Conservation (phyloP, 2,113 vertebrate genomes). For the rabbit (Oryctolagus cuniculus) region mOryCun1.1 NC_091449.1:33865501-33866000, state of each 20-base stretch:
- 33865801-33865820: background rate
- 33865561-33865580: background rate
- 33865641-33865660: background rate
- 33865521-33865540: background rate
- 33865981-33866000: background rate
- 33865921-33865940: background rate
- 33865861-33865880: background rate
- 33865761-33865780: background rate
- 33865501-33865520: background rate
- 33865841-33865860: background rate
- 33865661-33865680: background rate
- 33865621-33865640: rapidly evolving
- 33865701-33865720: background rate
- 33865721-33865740: background rate
- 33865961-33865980: background rate
- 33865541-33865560: background rate
- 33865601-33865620: background rate
- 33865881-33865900: too few species aligned
- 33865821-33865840: background rate
- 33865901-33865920: background rate
- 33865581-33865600: rapidly evolving
- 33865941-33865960: background rate
- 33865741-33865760: rapidly evolving
- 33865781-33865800: rapidly evolving
- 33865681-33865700: background rate